Conservation (phyloP, 2,113 vertebrate species). For the Paracanthobrama guichenoti region DNA sequence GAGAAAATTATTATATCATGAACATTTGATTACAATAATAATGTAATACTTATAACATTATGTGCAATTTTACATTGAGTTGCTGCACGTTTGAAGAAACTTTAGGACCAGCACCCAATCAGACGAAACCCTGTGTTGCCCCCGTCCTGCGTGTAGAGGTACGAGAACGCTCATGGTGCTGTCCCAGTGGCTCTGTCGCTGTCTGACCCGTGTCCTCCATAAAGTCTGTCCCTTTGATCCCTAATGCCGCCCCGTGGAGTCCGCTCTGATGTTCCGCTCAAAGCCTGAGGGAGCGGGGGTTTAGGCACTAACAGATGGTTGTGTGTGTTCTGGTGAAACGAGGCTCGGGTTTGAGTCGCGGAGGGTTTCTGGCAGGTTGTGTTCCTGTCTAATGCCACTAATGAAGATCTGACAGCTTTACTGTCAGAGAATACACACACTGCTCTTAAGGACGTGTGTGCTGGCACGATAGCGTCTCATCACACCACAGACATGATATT, state of each 20-base stretch:
- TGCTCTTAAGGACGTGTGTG: conserved; percentile 37
- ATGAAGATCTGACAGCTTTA: conserved; percentile 67
- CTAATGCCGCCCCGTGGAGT: conserved; percentile 39
- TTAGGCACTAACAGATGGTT: conserved; percentile 46
- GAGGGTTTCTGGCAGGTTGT: conserved; percentile 54
- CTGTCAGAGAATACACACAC: conserved; percentile 49
- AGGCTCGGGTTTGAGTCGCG: conserved; percentile 26
- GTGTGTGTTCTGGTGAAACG: conserved; percentile 26
- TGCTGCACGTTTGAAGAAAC: no score
- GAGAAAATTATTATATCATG: no score
- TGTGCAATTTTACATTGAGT: no score
- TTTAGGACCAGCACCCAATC: background rate
- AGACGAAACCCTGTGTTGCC: background rate
- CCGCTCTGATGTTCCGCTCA: conserved; percentile 52
- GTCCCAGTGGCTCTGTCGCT: no score
- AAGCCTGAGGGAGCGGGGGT: conserved; percentile 17
- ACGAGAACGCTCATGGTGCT: no score
- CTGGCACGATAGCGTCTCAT: conserved; percentile 37
- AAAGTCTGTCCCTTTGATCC: conserved; percentile 59
- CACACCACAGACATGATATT: background rate
- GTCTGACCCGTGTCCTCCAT: conserved; percentile 55
- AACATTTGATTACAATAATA: no score
- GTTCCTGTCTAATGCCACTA: conserved; percentile 50
- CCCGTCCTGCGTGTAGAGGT: no score
- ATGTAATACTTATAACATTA: no score